Evolutionary conservation across 2,113 vertebrate genomes (phyloP).

Genomic region (Oncorhynchus clarkii): DNA sequence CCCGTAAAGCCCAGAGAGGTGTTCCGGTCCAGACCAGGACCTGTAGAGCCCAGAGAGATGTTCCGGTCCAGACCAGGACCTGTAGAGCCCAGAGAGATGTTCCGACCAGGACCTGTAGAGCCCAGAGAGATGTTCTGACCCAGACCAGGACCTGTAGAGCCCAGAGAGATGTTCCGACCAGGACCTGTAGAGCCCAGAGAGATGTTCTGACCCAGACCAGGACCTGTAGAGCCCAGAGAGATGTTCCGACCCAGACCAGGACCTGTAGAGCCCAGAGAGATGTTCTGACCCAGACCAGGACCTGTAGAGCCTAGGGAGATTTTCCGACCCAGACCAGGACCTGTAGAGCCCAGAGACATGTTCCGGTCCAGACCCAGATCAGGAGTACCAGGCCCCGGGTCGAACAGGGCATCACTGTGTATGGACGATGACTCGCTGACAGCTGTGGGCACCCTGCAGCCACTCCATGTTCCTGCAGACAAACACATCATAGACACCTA

Average conservation of each 20-base stretch:
- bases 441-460: slow-evolving; percentile 48
- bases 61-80: no score
- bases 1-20: no score
- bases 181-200: background rate
- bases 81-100: background rate
- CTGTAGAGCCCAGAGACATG: background rate
- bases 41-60: no score
- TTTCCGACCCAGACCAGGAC: background rate
- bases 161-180: slow-evolving; percentile 6
- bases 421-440: slow-evolving; percentile 67
- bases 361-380: background rate
- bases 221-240: background rate
- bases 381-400: slow-evolving; percentile 54
- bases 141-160: no score
- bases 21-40: no score
- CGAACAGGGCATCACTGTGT: slow-evolving; percentile 71
- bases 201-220: background rate
- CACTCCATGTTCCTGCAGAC: slow-evolving; percentile 53
- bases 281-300: background rate
- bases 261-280: background rate
- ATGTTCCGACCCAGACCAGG: slow-evolving; percentile 10
- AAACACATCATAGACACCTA: background rate
- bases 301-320: background rate
- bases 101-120: no score
- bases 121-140: no score